Evolutionary conservation across 2,113 vertebrate genomes (phyloP).

Genomic region (Ophthalmolycus amberensis): DNA sequence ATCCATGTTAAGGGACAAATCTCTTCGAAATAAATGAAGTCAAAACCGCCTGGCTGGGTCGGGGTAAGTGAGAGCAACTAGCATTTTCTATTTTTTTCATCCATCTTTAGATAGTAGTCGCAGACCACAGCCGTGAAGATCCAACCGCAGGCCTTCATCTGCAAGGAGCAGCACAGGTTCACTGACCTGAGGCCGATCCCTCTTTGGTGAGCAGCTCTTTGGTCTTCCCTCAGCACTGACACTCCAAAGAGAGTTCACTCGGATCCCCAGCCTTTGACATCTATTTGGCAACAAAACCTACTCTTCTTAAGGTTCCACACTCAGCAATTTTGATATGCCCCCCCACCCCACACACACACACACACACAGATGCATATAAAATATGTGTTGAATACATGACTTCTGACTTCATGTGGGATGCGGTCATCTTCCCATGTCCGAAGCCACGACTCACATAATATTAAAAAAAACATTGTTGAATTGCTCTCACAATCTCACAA

Average conservation of each 20-base stretch:
- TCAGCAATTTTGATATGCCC: slow-evolving; percentile 43
- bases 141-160: slow-evolving; percentile 12
- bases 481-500: slow-evolving; percentile 36
- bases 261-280: slow-evolving; percentile 55
- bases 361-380: neutral
- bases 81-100: no score
- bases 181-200: slow-evolving; percentile 45
- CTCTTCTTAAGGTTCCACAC: slow-evolving; percentile 53
- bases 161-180: slow-evolving; percentile 26
- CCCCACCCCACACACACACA: neutral
- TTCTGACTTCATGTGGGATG: slow-evolving; percentile 50
- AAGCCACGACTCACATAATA: slow-evolving; percentile 18
- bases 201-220: slow-evolving; percentile 60
- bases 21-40: neutral
- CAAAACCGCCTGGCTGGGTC: neutral
- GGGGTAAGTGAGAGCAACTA: no score
- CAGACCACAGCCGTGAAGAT: slow-evolving; percentile 20
- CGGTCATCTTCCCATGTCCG: slow-evolving; percentile 68
- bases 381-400: slow-evolving; percentile 20
- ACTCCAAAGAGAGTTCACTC: slow-evolving; percentile 49
- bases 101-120: no score
- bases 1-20: neutral
- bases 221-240: slow-evolving; percentile 47
- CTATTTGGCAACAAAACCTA: slow-evolving; percentile 43
- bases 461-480: slow-evolving; percentile 24